These are phyloP conservation scores for Listrodromus nycthemerus DNA, from an alignment of 2,888 invertebrate species.

Conservation along the genomic window DNA sequence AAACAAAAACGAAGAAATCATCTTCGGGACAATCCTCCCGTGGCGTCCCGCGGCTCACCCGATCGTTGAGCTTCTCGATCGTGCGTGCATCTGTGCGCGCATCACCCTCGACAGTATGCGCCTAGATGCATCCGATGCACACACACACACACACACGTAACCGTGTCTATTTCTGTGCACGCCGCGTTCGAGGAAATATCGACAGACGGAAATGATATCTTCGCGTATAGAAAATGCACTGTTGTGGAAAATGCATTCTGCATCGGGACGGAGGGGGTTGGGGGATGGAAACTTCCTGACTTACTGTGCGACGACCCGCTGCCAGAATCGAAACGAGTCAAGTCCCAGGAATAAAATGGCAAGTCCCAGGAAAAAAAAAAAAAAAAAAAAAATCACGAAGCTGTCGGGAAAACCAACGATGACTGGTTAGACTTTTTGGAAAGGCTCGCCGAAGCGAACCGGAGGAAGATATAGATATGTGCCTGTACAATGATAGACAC, in stretches of 20 bases:
- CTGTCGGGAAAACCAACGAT: slow-evolving; percentile 27
- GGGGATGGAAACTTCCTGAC: slow-evolving; percentile 6
- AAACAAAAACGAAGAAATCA: slow-evolving; percentile 25
- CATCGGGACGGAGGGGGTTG: slow-evolving; percentile 17
- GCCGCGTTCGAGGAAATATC: slow-evolving; percentile 54
- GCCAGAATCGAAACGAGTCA: slow-evolving; percentile 1
- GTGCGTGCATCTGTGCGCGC: background rate
- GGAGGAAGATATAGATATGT: slow-evolving; percentile 37
- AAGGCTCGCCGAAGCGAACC: slow-evolving; percentile 24
- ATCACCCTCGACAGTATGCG: background rate
- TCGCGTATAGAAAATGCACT: slow-evolving; percentile 26
- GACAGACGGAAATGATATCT: slow-evolving; percentile 68
- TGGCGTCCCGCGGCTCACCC: slow-evolving; percentile 1
- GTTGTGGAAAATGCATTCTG: slow-evolving; percentile 57
- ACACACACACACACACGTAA: background rate
- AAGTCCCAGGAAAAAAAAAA: slow-evolving; percentile 10
- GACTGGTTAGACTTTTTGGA: slow-evolving; percentile 39
- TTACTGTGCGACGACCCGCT: slow-evolving; percentile 2
- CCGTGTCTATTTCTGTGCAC: slow-evolving; percentile 23
- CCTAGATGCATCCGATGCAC: slow-evolving; percentile 5
- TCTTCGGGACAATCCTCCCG: background rate
- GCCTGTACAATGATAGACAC: slow-evolving; percentile 40
- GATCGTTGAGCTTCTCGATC: slow-evolving; percentile 22
- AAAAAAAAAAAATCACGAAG: background rate
- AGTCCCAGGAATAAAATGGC: slow-evolving; percentile 17